These are phyloP conservation scores for Micrasema longulum DNA, from an alignment of 1,140 invertebrate genomes.

Conservation along the genomic window DNA sequence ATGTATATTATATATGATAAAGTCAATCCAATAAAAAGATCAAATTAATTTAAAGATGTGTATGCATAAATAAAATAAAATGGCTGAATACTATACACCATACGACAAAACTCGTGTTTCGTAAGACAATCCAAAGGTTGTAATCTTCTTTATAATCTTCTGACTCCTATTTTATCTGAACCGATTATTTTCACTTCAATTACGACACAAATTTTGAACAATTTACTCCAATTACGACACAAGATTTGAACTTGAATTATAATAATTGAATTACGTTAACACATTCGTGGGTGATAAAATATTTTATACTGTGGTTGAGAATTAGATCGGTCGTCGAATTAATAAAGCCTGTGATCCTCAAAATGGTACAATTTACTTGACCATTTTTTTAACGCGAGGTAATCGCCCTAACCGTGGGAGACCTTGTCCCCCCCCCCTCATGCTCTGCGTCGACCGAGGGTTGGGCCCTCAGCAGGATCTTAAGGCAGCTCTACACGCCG, in stretches of 20 bases:
- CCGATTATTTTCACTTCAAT: too few species aligned
- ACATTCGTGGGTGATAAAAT: background rate
- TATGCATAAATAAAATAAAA: too few species aligned
- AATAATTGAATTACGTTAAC: background rate
- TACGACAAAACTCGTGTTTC: too few species aligned
- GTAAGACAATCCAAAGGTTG: too few species aligned
- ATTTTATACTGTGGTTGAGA: background rate
- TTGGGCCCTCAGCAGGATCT: background rate
- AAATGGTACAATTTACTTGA: slow-evolving; percentile 4
- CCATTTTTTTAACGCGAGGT: slow-evolving; percentile 20
- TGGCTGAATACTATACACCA: too few species aligned
- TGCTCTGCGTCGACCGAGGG: background rate
- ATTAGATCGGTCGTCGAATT: background rate
- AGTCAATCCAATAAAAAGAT: too few species aligned
- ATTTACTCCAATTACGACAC: background rate
- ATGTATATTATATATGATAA: too few species aligned
- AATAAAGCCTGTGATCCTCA: background rate
- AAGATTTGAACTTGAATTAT: background rate
- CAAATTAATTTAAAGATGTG: too few species aligned
- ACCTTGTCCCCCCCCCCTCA: slow-evolving; percentile 8
- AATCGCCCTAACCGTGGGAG: slow-evolving; percentile 26
- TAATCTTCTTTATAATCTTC: too few species aligned
- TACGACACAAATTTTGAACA: background rate
- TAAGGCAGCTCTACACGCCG: slow-evolving; percentile 1
- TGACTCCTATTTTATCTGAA: too few species aligned